These are phyloP conservation scores for Chondrilla cf. caribensis DNA, from an alignment of 37 sponge, comb jelly and placozoan species.

Conservation along the genomic window DNA sequence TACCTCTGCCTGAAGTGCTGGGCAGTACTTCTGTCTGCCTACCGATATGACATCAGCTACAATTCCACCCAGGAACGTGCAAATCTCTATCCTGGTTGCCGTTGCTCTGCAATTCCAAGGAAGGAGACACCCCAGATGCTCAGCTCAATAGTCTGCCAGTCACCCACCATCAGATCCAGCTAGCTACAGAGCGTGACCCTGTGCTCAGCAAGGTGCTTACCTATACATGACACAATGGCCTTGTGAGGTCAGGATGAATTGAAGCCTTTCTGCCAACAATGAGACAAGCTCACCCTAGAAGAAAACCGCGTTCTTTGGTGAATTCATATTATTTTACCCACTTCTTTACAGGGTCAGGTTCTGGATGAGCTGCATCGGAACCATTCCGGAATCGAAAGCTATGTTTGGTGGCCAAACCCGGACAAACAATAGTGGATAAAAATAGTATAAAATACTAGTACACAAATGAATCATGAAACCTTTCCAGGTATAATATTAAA, in stretches of 20 bases:
- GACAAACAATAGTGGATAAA: too few relatives aligned
- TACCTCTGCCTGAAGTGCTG: background rate
- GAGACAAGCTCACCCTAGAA: too few relatives aligned
- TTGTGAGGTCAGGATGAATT: background rate
- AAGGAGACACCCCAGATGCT: background rate
- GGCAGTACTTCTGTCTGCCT: constrained; percentile 1
- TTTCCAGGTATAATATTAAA: too few relatives aligned
- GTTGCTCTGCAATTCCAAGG: background rate
- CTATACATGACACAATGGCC: background rate
- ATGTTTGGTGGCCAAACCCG: too few relatives aligned
- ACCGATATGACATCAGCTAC: background rate
- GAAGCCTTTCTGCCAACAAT: too few relatives aligned
- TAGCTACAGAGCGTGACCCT: background rate
- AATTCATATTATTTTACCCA: too few relatives aligned
- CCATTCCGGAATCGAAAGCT: too few relatives aligned
- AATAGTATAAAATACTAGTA: too few relatives aligned
- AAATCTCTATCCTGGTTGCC: background rate
- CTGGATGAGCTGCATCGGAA: too few relatives aligned
- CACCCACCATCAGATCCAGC: constrained; percentile 1
- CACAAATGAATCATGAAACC: too few relatives aligned
- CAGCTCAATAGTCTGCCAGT: background rate
- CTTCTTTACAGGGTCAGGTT: too few relatives aligned
- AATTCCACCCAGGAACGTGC: background rate
- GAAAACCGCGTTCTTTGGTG: too few relatives aligned
- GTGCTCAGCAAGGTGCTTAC: background rate